Base-by-base conservation (phyloP, 2,797 vertebrate genomes). In the Hypotaenidia okinawae region DNA sequence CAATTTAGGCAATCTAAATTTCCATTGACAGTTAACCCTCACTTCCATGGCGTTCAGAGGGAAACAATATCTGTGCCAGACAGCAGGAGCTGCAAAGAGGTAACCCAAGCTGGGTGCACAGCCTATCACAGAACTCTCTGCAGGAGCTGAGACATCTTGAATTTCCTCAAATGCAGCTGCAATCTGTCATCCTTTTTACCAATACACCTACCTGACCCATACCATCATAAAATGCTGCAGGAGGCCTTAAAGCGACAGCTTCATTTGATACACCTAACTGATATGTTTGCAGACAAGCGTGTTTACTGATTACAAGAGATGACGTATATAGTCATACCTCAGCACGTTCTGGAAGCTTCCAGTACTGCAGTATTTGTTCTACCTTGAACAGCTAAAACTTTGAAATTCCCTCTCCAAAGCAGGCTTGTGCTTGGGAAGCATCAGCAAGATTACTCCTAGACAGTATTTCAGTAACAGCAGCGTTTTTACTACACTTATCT, bases 121-220 rank as follows among this genome's bases (percentile, higher is more conserved):
- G 59, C 54, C 49, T 25, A 9, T 3, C 45, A 33, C 41, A 57
- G 51, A 84, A 63, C 24, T 35, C 69, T 4, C 37, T 8, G 68
- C 74, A 69, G 64, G 85, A 83, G 51, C 74, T 52, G 58, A 89
- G 69, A 85, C 55, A 86, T 81, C 77, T 37, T 87, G 55, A 89
- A 93, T 67, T 89, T 73, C 89, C 88, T 85, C 61, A 86, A 80
- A 66, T 86, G 93, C 90, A 84, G 80, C 80, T 83, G 63, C 81
- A 95, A 80, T 62, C 86, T 80, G 67, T 58, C 93, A 87, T 68
- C 80, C 61, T 93, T 58, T 57, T 39, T 27, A 80, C 81, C 78
- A 63, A 39, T 32, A 32, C 52, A 89, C 81, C 78, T 63, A 63
- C 75, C n/a, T 83, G 93, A 84, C 68, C 80, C 47, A 33, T 1